phyloP scores from a whole-genome alignment of 2,888 invertebrate genomes.

The Parnassius smintheus region DNA sequence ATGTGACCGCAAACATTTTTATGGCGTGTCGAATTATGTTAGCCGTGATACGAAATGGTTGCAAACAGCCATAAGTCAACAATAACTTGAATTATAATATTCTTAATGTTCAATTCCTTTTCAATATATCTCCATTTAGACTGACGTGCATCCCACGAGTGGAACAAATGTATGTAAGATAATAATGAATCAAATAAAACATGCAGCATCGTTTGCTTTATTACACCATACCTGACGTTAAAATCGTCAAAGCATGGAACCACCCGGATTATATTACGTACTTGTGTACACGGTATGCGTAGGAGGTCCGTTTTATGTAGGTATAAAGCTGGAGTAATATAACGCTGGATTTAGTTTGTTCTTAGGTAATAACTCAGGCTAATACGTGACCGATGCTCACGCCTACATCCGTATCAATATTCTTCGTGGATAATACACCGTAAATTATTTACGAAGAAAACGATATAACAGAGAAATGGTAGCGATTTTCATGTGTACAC shows the following conservation, averaged over 20 bases:
- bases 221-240: slow-evolving; percentile 11
- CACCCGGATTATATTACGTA: slow-evolving; percentile 30
- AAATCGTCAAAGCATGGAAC: slow-evolving; percentile 21
- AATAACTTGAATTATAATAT: slow-evolving; percentile 8
- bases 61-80: slow-evolving; percentile 17
- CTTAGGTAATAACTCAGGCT: slow-evolving; percentile 69
- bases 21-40: slow-evolving; percentile 49
- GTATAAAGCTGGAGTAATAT: slow-evolving; percentile 41
- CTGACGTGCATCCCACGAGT: background rate
- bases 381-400: slow-evolving; percentile 78
- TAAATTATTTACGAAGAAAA: slow-evolving; percentile 43
- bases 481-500: slow-evolving; percentile 60
- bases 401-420: slow-evolving; percentile 48
- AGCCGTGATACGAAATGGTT: slow-evolving; percentile 44
- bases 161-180: slow-evolving; percentile 5
- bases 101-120: slow-evolving; percentile 6
- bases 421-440: slow-evolving; percentile 28
- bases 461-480: slow-evolving; percentile 65
- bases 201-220: slow-evolving; percentile 8
- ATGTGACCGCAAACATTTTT: slow-evolving; percentile 42
- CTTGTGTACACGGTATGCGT: slow-evolving; percentile 43
- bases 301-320: slow-evolving; percentile 56
- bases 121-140: slow-evolving; percentile 16
- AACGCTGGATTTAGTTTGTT: slow-evolving; percentile 68
- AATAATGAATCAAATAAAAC: slow-evolving; percentile 17